A percentile compares a stretch with the other conserved stretches of the same genome.
phyloP scores from a whole-genome alignment of 2,797 vertebrate species.

The Okamejei kenojei region DNA sequence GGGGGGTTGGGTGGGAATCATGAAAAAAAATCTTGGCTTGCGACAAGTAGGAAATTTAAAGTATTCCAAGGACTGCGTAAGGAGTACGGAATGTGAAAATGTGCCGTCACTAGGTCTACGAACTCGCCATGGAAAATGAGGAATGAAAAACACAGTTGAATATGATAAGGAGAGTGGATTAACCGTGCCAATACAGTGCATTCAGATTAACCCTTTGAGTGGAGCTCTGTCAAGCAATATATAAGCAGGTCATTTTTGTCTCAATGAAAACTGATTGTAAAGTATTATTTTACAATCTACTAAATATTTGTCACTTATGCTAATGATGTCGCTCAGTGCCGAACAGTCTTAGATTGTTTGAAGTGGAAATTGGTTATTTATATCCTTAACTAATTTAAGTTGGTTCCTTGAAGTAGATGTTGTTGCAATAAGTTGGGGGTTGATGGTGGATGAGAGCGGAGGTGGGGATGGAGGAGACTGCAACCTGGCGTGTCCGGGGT shows the following conservation, averaged over 20 bases:
- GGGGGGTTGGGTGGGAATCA: neutral
- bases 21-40: neutral
- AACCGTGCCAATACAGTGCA: neutral
- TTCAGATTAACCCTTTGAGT: neutral
- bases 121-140: slow-evolving; percentile 3
- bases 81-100: slow-evolving; percentile 25
- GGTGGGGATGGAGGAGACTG: too few species aligned
- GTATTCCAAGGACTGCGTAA: slow-evolving; percentile 20
- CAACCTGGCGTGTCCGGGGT: too few species aligned
- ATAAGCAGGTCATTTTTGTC: neutral
- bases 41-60: slow-evolving; percentile 26
- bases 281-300: neutral
- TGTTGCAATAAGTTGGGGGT: neutral
- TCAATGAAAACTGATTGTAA: neutral
- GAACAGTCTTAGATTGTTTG: neutral
- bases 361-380: neutral
- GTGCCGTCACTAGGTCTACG: neutral
- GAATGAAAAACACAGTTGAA: neutral
- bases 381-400: neutral
- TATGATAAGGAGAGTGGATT: neutral
- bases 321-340: neutral
- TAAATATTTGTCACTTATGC: too few species aligned
- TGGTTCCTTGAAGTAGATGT: neutral
- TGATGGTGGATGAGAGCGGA: too few species aligned
- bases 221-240: neutral